Percentiles rank a stretch among this genome's conserved stretches.
phyloP scores from a whole-genome alignment of 2,113 vertebrate species.

The Pluvianellus socialis region DNA sequence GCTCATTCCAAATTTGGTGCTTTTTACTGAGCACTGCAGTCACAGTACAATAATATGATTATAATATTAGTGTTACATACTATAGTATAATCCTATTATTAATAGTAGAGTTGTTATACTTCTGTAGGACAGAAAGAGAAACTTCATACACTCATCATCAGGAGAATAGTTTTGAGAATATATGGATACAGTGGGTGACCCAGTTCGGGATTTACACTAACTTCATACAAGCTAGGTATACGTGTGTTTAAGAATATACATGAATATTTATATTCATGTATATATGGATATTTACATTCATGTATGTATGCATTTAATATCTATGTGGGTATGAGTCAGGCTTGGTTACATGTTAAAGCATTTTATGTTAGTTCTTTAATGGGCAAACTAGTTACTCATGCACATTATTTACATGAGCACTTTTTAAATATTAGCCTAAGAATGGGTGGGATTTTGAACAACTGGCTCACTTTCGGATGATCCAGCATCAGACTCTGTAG shows the following conservation, averaged over 20 bases:
- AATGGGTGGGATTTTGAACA: neutral
- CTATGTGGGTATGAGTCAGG: neutral
- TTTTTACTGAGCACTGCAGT: neutral
- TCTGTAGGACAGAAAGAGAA: neutral
- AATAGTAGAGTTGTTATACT: neutral
- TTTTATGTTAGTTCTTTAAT: neutral
- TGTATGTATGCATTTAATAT: neutral
- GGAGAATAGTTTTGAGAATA: neutral
- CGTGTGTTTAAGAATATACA: neutral
- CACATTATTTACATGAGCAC: neutral
- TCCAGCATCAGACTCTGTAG: neutral
- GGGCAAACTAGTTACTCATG: neutral
- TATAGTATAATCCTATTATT: neutral
- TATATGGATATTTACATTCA: neutral
- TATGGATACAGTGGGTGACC: neutral
- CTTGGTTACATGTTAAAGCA: neutral
- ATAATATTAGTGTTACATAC: neutral
- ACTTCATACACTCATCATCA: neutral
- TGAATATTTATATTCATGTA: neutral
- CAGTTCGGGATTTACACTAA: neutral
- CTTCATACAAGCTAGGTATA: neutral
- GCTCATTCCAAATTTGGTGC: neutral
- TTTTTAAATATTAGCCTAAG: neutral
- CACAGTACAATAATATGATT: neutral
- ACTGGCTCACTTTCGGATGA: neutral